phyloP scores from a whole-genome alignment of 92 coral and sea anemone genomes.

The Montipora capitata region DNA sequence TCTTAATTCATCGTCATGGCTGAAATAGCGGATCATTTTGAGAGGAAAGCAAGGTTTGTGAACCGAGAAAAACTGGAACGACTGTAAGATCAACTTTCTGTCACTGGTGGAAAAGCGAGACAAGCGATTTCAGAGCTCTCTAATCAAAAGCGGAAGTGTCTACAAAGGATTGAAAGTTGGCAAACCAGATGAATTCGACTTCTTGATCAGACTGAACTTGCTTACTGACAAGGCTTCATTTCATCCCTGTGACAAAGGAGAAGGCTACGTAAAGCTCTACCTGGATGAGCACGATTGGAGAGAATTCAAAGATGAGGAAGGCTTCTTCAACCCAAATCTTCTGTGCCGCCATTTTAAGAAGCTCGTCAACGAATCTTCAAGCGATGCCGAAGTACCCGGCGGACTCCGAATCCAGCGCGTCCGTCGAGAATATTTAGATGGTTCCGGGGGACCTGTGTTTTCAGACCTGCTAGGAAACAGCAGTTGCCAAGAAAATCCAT shows the following conservation, averaged over 20 bases:
- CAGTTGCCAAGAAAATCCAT: background rate
- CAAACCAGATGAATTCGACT: too few relatives aligned
- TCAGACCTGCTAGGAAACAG: background rate
- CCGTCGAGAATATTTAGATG: background rate
- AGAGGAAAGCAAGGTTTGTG: background rate
- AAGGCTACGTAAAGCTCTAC: slow-evolving; percentile 11
- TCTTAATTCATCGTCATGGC: background rate
- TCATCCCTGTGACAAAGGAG: background rate
- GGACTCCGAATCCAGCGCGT: background rate
- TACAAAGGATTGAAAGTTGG: slow-evolving; percentile 40
- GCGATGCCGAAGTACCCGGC: background rate
- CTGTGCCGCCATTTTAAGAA: slow-evolving; percentile 2
- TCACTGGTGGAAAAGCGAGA: background rate
- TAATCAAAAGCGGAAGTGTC: slow-evolving; percentile 43
- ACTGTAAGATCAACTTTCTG: background rate
- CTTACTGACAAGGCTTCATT: background rate
- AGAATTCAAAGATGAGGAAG: background rate
- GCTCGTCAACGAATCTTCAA: background rate
- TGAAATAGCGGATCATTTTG: background rate
- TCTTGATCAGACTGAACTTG: background rate
- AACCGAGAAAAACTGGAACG: background rate
- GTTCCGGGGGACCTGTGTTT: background rate
- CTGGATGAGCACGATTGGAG: background rate
- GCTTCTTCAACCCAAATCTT: slow-evolving; percentile 7
- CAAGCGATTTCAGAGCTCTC: slow-evolving; percentile 14